Evolutionary conservation across 2,888 invertebrate genomes (phyloP).

Genomic region (Stenolophus ochropezus): DNA sequence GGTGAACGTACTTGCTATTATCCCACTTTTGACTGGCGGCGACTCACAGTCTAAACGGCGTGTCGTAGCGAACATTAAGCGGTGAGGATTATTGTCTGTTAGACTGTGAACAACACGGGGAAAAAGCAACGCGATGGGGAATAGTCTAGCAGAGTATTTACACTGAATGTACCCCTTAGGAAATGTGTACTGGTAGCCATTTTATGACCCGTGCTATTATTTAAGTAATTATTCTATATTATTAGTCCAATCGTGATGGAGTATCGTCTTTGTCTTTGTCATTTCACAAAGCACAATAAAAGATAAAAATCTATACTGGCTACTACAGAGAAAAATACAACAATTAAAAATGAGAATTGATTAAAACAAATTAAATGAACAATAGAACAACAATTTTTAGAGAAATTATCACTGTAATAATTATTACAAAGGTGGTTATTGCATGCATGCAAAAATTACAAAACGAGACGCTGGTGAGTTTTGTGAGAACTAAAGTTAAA

Average conservation of each 20-base stretch:
- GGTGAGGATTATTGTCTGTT: slow-evolving; percentile 25
- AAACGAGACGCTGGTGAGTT: no score
- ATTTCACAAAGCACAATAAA: no score
- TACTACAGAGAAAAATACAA: no score
- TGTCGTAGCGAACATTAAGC: slow-evolving; percentile 37
- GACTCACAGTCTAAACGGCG: slow-evolving; percentile 17
- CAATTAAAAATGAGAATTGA: no score
- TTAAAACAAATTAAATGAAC: no score
- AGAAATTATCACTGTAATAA: no score
- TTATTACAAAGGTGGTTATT: no score
- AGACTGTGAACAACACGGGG: slow-evolving; percentile 19
- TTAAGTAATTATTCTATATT: slow-evolving; percentile 59
- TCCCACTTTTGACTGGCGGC: background rate
- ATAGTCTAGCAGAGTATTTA: slow-evolving; percentile 48
- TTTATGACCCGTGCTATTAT: slow-evolving; percentile 55
- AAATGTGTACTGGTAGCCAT: slow-evolving; percentile 54
- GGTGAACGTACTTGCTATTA: background rate
- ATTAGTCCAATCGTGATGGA: slow-evolving; percentile 52
- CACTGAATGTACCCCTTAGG: slow-evolving; percentile 49
- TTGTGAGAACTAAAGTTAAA: no score
- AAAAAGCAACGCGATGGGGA: background rate
- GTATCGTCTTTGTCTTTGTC: slow-evolving; percentile 48
- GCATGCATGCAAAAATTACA: no score
- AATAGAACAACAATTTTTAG: no score
- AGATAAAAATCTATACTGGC: no score